These are phyloP conservation scores for Zaprionus capensis DNA, from an alignment of 1,140 invertebrate species.

Conservation along the genomic window DNA sequence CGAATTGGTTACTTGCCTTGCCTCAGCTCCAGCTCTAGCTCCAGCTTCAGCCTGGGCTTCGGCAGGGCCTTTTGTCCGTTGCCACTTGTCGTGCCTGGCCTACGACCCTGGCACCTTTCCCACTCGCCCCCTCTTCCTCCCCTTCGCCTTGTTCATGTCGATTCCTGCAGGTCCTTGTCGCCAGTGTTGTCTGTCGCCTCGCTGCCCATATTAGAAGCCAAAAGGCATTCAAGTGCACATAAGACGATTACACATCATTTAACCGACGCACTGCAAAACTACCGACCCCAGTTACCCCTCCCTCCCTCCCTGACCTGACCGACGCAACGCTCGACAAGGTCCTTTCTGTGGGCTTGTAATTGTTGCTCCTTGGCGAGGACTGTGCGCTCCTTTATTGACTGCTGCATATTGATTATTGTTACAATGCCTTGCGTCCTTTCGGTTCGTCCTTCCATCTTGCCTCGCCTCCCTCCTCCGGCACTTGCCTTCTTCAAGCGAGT, in stretches of 20 bases:
- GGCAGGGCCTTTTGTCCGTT: conserved; percentile 32
- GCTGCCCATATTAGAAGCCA: conserved; percentile 80
- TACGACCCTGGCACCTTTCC: conserved; percentile 21
- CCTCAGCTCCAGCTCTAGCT: conserved; percentile 4
- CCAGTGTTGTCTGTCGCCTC: conserved; percentile 50
- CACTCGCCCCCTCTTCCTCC: not conserved
- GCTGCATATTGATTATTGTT: conserved; percentile 79
- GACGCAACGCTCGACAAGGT: not conserved
- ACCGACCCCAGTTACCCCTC: not conserved
- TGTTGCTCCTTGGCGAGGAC: conserved; percentile 61
- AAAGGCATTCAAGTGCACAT: conserved; percentile 84
- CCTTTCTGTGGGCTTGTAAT: conserved; percentile 52
- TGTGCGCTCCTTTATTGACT: conserved; percentile 66
- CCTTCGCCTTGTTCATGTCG: conserved; percentile 16
- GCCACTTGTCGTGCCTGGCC: conserved; percentile 23
- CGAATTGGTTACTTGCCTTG: conserved; percentile 47
- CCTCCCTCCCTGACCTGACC: not conserved
- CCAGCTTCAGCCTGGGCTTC: conserved; percentile 12
- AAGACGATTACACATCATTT: conserved; percentile 85
- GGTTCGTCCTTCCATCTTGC: not conserved
- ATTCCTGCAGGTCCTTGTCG: conserved; percentile 47
- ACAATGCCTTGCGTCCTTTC: conserved; percentile 39
- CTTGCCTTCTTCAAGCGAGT: conserved; percentile 8
- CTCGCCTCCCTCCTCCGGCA: not conserved
- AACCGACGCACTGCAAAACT: conserved; percentile 81